Evolutionary conservation across 1,140 invertebrate genomes (phyloP).

Genomic region (Heliconius melpomene): DNA sequence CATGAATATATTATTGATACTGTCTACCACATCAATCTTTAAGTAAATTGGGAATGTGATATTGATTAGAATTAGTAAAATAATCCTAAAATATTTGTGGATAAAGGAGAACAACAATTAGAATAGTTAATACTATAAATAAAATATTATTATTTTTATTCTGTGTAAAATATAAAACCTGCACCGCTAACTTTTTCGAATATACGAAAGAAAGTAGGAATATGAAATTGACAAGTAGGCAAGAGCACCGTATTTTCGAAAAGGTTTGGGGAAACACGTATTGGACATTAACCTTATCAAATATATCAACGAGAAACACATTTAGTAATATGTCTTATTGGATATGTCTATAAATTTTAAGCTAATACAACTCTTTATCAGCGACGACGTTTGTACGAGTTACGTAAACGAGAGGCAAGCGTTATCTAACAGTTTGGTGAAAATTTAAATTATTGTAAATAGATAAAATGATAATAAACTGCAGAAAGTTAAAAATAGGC

Average conservation of each 20-base stretch:
- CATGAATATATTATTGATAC: conserved; percentile 17
- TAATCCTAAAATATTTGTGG: neutral
- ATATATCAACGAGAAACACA: conserved; percentile 46
- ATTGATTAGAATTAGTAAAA: neutral
- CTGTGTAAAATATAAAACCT: neutral
- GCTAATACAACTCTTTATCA: conserved; percentile 37
- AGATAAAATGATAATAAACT: neutral
- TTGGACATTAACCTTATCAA: conserved; percentile 30
- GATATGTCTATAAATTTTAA: conserved; percentile 63
- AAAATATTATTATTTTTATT: neutral
- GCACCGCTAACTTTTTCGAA: conserved; percentile 9
- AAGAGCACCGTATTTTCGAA: conserved; percentile 28
- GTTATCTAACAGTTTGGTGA: neutral
- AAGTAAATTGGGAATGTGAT: conserved; percentile 19
- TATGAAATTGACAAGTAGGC: conserved; percentile 41
- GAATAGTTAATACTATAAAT: conserved; percentile 7
- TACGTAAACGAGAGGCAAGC: conserved; percentile 22
- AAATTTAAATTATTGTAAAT: neutral
- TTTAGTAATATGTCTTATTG: conserved; percentile 58
- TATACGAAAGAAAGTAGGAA: conserved; percentile 18
- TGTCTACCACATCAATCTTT: neutral
- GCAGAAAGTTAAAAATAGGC: neutral
- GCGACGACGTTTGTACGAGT: conserved; percentile 27
- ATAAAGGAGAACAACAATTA: neutral
- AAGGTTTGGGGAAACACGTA: conserved; percentile 19